Conservation (phyloP, 2,888 invertebrate species). For the Microdon myrmicae region DNA sequence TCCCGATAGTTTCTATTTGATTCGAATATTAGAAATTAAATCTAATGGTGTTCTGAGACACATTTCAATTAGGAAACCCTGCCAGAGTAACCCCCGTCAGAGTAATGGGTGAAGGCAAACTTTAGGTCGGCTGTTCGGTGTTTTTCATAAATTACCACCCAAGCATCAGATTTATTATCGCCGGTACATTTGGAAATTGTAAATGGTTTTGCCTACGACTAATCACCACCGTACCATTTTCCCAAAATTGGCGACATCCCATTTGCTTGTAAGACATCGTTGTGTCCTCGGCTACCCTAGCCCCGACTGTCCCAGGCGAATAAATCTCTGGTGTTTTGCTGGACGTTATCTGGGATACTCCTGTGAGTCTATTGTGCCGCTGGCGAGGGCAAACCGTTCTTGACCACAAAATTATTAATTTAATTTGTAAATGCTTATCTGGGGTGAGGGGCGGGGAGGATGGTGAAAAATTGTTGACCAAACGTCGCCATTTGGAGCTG, state of each 20-base stretch:
- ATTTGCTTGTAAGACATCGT: not conserved
- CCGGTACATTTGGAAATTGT: slow-evolving; percentile 18
- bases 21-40: no score
- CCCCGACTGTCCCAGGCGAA: slow-evolving; percentile 5
- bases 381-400: slow-evolving; percentile 19
- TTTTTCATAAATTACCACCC: no score
- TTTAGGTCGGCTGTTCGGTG: no score
- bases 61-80: no score
- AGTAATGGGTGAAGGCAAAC: no score
- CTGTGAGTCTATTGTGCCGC: slow-evolving; percentile 4
- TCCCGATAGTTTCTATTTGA: no score
- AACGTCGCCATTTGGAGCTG: slow-evolving; percentile 26
- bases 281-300: slow-evolving; percentile 5
- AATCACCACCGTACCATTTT: slow-evolving; percentile 27
- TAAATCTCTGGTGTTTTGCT: slow-evolving; percentile 40
- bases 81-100: no score
- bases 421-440: slow-evolving; percentile 51
- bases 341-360: slow-evolving; percentile 28
- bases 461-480: slow-evolving; percentile 47
- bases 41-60: no score
- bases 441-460: slow-evolving; percentile 20
- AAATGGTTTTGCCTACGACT: slow-evolving; percentile 34
- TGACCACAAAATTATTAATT: slow-evolving; percentile 52
- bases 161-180: slow-evolving; percentile 35
- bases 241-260: slow-evolving; percentile 15